A percentile compares a stretch with the other conserved stretches of the same genome.
Conservation (phyloP, 1,140 invertebrate species). For the Cotesia vestalis region DNA sequence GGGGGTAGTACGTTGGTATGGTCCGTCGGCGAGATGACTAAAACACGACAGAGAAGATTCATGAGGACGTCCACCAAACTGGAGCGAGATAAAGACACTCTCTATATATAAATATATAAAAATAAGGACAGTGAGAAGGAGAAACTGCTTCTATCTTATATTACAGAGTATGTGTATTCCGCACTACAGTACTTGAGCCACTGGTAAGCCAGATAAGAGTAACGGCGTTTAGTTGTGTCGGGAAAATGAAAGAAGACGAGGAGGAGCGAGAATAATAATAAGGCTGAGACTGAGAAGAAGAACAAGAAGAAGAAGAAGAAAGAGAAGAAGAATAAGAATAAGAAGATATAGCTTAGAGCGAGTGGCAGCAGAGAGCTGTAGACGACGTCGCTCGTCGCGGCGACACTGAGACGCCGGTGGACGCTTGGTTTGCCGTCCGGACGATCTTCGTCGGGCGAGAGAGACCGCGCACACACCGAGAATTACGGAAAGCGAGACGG, state of each 20-base stretch:
- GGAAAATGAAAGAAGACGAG: not conserved
- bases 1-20: too few species aligned
- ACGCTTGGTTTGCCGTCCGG: conserved; percentile 53
- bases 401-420: conserved; percentile 65
- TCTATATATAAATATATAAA: too few species aligned
- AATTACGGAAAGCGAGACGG: conserved; percentile 25
- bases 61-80: too few species aligned
- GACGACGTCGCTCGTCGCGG: conserved; percentile 63
- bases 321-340: conserved; percentile 11
- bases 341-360: conserved; percentile 26
- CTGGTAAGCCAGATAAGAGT: too few species aligned
- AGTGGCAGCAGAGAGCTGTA: conserved; percentile 40
- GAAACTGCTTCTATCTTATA: too few species aligned
- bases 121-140: too few species aligned
- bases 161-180: too few species aligned
- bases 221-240: too few species aligned
- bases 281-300: conserved; percentile 12
- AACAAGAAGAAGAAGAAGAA: conserved; percentile 5
- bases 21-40: too few species aligned
- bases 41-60: too few species aligned
- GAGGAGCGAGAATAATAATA: conserved; percentile 8
- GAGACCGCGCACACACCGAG: conserved; percentile 19
- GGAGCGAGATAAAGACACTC: too few species aligned
- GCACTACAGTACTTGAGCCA: too few species aligned
- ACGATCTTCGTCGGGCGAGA: conserved; percentile 40